A percentile compares a stretch with the other conserved stretches of the same genome.
phyloP scores from a whole-genome alignment of 2,888 invertebrate species.

The Willowsia nigromaculata region DNA sequence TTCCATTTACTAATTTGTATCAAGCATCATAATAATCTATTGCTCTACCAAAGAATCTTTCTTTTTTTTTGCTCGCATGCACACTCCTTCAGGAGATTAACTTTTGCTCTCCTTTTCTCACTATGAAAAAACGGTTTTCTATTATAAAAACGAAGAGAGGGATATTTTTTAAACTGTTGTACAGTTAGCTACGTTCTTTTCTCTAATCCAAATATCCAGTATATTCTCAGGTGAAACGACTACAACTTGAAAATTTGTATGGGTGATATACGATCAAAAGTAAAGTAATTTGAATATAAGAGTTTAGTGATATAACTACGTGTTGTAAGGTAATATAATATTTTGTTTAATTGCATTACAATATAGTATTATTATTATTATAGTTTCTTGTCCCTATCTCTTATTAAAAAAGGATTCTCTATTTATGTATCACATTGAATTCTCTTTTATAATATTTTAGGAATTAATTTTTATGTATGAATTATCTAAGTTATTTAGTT shows the following conservation, averaged over 20 bases:
- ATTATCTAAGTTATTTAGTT: constrained; percentile 65
- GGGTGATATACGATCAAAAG: not conserved
- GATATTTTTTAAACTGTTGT: not conserved
- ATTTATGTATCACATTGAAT: constrained; percentile 77
- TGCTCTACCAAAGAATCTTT: not conserved
- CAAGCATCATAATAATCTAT: not conserved
- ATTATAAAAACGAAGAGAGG: no score
- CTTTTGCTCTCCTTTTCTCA: not conserved
- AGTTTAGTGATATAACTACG: not conserved
- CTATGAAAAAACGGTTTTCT: no score
- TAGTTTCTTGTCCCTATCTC: not conserved
- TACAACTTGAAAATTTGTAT: not conserved
- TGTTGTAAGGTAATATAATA: not conserved
- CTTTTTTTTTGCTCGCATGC: not conserved
- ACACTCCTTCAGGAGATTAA: not conserved
- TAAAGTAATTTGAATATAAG: not conserved
- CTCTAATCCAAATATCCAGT: not conserved
- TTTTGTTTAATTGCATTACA: not conserved
- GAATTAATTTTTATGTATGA: constrained; percentile 38
- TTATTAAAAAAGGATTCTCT: constrained; percentile 2
- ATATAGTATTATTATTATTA: no score
- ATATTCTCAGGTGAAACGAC: no score
- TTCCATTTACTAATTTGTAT: not conserved
- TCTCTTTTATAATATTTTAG: constrained; percentile 46
- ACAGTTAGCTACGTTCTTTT: not conserved